Evolutionary conservation across 2,888 invertebrate genomes (phyloP).

Genomic region (Ormia ochracea): DNA sequence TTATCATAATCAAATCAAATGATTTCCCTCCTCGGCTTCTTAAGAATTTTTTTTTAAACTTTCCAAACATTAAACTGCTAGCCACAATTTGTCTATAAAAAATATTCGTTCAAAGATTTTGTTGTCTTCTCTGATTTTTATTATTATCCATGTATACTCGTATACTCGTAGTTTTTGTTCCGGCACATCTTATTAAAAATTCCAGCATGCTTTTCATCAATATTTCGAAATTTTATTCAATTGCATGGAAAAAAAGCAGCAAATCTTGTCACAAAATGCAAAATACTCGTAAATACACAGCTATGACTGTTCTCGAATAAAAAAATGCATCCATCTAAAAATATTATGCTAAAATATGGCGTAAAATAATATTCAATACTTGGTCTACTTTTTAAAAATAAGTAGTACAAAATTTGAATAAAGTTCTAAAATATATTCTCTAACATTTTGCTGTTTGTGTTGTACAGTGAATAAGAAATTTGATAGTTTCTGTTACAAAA

Average conservation of each 20-base stretch:
- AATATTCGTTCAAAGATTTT: neutral
- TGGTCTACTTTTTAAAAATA: conserved; percentile 60
- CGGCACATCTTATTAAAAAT: conserved; percentile 26
- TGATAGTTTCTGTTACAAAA: neutral
- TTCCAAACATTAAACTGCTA: neutral
- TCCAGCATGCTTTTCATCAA: conserved; percentile 39
- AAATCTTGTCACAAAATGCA: conserved; percentile 27
- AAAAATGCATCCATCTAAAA: conserved; percentile 38
- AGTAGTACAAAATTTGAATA: conserved; percentile 61
- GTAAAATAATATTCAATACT: conserved; percentile 64
- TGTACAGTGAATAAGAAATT: conserved; percentile 10
- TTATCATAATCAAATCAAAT: too few species aligned
- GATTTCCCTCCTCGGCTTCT: too few species aligned
- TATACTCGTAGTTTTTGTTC: neutral
- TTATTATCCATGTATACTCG: too few species aligned
- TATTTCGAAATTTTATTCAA: conserved; percentile 33
- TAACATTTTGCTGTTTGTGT: neutral
- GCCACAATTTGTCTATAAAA: neutral
- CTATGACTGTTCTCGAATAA: neutral
- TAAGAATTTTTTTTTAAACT: too few species aligned
- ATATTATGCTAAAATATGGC: conserved; percentile 59
- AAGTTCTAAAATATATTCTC: conserved; percentile 42
- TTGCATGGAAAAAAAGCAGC: conserved; percentile 18
- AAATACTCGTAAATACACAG: neutral
- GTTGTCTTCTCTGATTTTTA: conserved; percentile 15